Evolutionary conservation across 2,113 vertebrate species (phyloP), one percentile per base, ranked within the genome.

Genomic region (Entomyzon cyanotis): DNA sequence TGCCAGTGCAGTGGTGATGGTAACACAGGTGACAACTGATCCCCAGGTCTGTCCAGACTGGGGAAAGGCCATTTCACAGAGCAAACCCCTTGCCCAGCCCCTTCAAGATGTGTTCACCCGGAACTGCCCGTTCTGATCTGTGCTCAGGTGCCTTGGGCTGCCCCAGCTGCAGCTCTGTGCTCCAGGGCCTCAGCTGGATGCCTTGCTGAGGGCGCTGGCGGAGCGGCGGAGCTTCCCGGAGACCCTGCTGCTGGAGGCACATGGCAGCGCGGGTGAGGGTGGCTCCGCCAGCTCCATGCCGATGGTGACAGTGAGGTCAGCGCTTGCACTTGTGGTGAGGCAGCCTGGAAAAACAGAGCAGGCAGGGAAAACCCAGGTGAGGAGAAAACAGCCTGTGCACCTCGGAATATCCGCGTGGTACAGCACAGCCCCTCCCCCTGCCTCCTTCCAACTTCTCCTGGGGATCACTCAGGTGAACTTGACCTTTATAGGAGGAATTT

Each of bases 201-300:
- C 97, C 96, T 98, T 98, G 98, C 98, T 98, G 94, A 98, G 98
- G 21, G 97, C 95, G 24, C 98, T 98, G 89, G 98, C 93, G 11
- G 98, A 99, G 73, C 96, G 93, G 47, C 93, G 87, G 59, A 98
- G 98, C 96, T 98, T 98, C 93, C 97, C 96, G 0, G 98, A 97
- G 93, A 97, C 97, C 78, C 97, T 93, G 96, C 91, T 98, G 97
- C 93, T 98, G 27, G 97, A 97, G 96, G 98, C 96, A 33, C 79
- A 82, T 7, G 98, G 97, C 55, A 98, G 95, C 2, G 96, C 91
- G 73, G 97, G 98, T 17, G 97, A 98, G 62, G 97, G 94, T 88
- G 96, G 98, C 85, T 98, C 98, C 4, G 71, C 90, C 8, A 97
- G 46, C 86, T 98, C 97, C 0, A 96, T 12, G 37, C 91, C 95